Evolutionary conservation across 1,140 invertebrate species (phyloP).

Genomic region (Metaphire vulgaris): DNA sequence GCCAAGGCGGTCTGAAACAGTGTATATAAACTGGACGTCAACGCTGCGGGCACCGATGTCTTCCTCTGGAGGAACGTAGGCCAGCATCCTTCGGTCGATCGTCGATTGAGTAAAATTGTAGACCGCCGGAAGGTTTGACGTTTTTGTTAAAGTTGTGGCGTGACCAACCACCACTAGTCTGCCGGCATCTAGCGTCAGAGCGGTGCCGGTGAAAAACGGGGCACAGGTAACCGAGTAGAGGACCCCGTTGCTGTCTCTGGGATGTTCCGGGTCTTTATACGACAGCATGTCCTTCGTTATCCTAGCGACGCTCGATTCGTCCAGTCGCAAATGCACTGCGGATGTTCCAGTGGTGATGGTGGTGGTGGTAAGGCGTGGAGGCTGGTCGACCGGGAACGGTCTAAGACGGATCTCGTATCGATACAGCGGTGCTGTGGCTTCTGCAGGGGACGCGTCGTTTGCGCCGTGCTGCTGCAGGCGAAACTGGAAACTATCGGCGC

Average conservation of each 20-base stretch:
- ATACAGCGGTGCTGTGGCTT: conserved; percentile 38
- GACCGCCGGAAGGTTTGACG: conserved; percentile 32
- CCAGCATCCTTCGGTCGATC: conserved; percentile 49
- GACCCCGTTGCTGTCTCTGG: conserved; percentile 37
- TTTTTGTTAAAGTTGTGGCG: conserved; percentile 32
- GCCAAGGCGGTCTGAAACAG: conserved; percentile 43
- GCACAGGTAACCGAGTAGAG: conserved; percentile 44
- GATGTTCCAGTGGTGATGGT: too few species aligned
- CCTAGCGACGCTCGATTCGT: conserved; percentile 48
- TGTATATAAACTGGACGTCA: conserved; percentile 49
- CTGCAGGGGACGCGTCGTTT: conserved; percentile 38
- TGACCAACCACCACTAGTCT: conserved; percentile 47
- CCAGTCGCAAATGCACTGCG: conserved; percentile 46
- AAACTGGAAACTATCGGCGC: conserved; percentile 38
- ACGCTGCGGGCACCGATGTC: conserved; percentile 52
- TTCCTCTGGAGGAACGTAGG: conserved; percentile 50
- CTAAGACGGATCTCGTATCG: conserved; percentile 47
- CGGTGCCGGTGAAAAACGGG: conserved; percentile 46
- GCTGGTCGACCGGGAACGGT: conserved; percentile 46
- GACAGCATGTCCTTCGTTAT: conserved; percentile 47
- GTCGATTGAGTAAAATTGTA: conserved; percentile 49
- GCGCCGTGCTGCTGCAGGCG: conserved; percentile 47
- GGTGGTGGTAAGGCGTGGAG: conserved; percentile 40
- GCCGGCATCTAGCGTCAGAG: conserved; percentile 45
- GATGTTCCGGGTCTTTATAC: conserved; percentile 49